Percentiles rank a stretch among this genome's conserved stretches.
Evolutionary conservation across 2,888 invertebrate species (phyloP).

Genomic region (Lasioglossum oenotherae): DNA sequence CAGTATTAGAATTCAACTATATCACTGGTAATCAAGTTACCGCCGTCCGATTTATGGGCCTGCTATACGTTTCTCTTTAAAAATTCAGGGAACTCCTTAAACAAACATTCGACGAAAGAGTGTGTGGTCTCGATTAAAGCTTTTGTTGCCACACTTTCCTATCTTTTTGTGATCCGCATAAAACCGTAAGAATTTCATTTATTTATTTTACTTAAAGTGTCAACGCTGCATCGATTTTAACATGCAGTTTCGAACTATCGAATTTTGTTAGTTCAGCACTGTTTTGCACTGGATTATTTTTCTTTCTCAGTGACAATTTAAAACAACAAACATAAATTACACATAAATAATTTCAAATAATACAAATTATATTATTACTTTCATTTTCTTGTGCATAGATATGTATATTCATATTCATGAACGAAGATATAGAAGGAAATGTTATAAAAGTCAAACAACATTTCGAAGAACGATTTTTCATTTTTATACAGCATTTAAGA

Average conservation of each 20-base stretch:
- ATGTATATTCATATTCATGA: no score
- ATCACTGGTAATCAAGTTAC: conserved; percentile 22
- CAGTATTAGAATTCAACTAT: conserved; percentile 42
- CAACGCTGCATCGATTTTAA: no score
- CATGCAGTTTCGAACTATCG: not conserved
- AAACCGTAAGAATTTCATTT: no score
- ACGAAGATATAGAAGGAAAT: not conserved
- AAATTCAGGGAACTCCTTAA: not conserved
- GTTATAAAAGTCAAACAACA: not conserved
- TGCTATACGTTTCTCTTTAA: not conserved
- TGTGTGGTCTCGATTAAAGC: not conserved
- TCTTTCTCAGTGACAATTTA: not conserved
- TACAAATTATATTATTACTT: no score
- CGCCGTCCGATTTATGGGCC: conserved; percentile 7
- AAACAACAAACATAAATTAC: not conserved
- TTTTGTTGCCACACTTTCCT: not conserved
- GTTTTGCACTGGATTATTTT: not conserved
- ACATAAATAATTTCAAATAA: no score
- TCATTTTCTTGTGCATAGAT: no score
- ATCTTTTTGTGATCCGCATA: not conserved
- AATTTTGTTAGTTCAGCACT: not conserved
- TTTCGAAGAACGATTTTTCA: not conserved
- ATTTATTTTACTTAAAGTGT: no score
- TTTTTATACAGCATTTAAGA: not conserved
- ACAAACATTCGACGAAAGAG: not conserved